phyloP scores from a whole-genome alignment of 64 coral and sea anemone species.

The Montipora capricornis region DNA sequence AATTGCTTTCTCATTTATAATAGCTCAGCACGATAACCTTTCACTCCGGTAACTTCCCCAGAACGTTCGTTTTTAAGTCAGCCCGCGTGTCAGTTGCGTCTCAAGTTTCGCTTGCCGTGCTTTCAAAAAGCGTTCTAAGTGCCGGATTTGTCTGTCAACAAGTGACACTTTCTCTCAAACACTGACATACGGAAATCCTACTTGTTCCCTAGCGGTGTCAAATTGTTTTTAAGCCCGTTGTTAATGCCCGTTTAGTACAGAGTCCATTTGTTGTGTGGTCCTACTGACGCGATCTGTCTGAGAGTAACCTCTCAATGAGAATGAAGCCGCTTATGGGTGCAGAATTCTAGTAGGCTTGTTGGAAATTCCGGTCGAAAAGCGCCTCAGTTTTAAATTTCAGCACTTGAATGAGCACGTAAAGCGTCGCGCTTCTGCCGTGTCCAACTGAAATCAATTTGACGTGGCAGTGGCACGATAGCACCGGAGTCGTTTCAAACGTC shows the following conservation, averaged over 20 bases:
- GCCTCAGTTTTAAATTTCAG: conserved; percentile 19
- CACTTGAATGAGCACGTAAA: not conserved
- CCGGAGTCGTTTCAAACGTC: no score
- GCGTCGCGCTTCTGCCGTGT: not conserved
- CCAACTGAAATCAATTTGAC: not conserved
- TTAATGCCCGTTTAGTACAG: conserved; percentile 26
- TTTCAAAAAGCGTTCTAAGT: conserved; percentile 43
- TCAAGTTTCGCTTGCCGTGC: conserved; percentile 51
- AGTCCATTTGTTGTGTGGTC: conserved; percentile 52
- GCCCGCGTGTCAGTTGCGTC: conserved; percentile 15
- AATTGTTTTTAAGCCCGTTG: conserved; percentile 52
- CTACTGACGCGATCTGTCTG: conserved; percentile 26
- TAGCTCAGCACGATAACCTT: conserved; percentile 69
- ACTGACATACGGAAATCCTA: conserved; percentile 14
- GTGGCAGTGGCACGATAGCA: no score
- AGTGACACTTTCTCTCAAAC: conserved; percentile 12
- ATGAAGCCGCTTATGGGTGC: not conserved
- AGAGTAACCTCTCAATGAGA: not conserved
- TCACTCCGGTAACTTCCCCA: conserved; percentile 19
- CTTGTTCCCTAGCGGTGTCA: conserved; percentile 56
- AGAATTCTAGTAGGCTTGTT: not conserved
- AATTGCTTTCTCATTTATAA: conserved; percentile 82
- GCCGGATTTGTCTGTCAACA: conserved; percentile 1
- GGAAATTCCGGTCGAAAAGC: conserved; percentile 16
- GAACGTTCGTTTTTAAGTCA: conserved; percentile 24